phyloP scores from a whole-genome alignment of 2,888 invertebrate species.

The Cheilosia soror region DNA sequence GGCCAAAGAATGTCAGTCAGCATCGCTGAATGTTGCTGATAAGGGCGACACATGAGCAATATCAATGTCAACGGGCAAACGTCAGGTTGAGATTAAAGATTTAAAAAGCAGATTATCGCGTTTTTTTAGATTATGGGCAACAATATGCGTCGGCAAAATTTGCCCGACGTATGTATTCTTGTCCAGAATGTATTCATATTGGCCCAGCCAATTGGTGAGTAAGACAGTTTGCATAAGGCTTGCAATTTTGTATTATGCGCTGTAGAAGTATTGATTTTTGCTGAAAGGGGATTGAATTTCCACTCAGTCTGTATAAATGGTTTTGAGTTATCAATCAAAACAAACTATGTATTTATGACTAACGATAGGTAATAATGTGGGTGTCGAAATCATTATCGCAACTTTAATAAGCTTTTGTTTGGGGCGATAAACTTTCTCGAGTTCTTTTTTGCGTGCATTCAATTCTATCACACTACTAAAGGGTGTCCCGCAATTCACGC shows the following conservation, averaged over 20 bases:
- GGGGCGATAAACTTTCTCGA: too few relatives aligned
- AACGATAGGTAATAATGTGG: neutral
- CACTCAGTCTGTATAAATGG: constrained; percentile 27
- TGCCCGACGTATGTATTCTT: neutral
- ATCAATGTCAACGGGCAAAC: constrained; percentile 33
- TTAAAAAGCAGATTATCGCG: constrained; percentile 42
- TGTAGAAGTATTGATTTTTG: constrained; percentile 18
- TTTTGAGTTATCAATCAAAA: constrained; percentile 15
- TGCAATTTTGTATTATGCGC: neutral
- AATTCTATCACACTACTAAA: too few relatives aligned
- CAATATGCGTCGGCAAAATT: too few relatives aligned
- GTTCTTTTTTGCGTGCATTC: too few relatives aligned
- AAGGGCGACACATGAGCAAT: constrained; percentile 12
- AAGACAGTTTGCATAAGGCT: constrained; percentile 11
- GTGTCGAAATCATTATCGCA: neutral
- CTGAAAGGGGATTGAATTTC: constrained; percentile 14
- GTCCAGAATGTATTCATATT: neutral
- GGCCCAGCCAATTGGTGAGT: constrained; percentile 14
- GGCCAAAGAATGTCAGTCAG: too few relatives aligned
- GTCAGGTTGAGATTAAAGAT: constrained; percentile 24
- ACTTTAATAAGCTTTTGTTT: neutral
- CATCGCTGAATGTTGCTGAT: too few relatives aligned
- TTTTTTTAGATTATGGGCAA: neutral
- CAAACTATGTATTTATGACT: too few relatives aligned
- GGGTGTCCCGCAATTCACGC: too few relatives aligned